phyloP scores from a whole-genome alignment of 2,888 invertebrate genomes.

The Odontocolon sp. region DNA sequence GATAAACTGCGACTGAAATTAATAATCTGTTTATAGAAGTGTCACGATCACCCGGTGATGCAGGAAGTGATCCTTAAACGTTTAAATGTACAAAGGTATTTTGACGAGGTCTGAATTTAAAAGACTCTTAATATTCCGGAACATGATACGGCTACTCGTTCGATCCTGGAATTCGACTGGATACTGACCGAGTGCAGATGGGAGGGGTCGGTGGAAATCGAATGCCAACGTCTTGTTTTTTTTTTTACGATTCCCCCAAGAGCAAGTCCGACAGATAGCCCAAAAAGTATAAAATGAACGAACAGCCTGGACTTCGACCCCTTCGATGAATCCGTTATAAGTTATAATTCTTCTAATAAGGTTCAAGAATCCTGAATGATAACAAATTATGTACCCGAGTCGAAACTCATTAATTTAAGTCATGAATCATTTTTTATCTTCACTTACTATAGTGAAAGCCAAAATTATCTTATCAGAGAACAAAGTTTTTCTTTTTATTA shows the following conservation, averaged over 20 bases:
- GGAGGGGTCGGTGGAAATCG: conserved; percentile 17
- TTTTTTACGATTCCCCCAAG: no score
- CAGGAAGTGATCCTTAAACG: conserved; percentile 5
- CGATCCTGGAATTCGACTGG: conserved; percentile 35
- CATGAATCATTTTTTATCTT: no score
- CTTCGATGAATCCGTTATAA: no score
- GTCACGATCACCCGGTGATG: neutral
- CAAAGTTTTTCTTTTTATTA: no score
- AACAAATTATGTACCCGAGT: no score
- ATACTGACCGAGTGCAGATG: neutral
- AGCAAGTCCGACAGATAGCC: no score
- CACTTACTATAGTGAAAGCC: no score
- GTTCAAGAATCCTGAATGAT: conserved; percentile 10
- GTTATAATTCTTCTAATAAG: conserved; percentile 11
- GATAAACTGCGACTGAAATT: neutral
- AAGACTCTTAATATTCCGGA: conserved; percentile 40
- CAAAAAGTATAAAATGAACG: no score
- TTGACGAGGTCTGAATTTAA: conserved; percentile 43
- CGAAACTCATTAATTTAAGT: no score
- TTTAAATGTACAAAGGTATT: conserved; percentile 42
- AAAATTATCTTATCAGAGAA: no score
- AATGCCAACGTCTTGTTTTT: conserved; percentile 11
- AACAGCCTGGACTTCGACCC: no score
- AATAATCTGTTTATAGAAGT: neutral
- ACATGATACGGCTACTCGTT: conserved; percentile 24